These are phyloP conservation scores for Copsychus sechellarum DNA, from an alignment of 2,113 vertebrate genomes.

Conservation along the genomic window DNA sequence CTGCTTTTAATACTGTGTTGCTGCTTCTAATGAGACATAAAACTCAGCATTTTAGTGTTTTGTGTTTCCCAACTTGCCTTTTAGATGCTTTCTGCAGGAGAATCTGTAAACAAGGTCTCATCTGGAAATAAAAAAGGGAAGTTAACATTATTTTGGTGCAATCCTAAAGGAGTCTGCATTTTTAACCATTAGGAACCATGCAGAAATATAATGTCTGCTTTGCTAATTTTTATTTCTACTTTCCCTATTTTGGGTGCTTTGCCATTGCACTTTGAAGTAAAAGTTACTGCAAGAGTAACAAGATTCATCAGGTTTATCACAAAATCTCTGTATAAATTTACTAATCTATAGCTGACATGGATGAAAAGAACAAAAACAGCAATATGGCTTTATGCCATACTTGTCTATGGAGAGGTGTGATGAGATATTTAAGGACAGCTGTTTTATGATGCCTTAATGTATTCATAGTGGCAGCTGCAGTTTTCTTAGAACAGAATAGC, in stretches of 20 bases:
- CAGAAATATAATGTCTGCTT: not conserved
- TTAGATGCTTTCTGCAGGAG: not conserved
- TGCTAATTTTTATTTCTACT: not conserved
- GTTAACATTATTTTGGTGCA: not conserved
- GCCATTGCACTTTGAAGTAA: not conserved
- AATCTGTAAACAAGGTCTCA: not conserved
- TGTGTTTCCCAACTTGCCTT: not conserved
- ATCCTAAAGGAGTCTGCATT: not conserved
- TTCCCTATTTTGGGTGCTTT: not conserved
- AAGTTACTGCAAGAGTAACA: not conserved
- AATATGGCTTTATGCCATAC: not conserved
- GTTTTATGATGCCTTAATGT: not conserved
- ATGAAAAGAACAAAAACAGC: not conserved
- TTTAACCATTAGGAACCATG: not conserved
- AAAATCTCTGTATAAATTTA: not conserved
- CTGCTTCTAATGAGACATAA: not conserved
- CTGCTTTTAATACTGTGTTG: not conserved
- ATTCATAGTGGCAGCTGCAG: not conserved
- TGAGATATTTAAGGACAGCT: not conserved
- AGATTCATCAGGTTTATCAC: not conserved
- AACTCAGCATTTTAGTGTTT: not conserved
- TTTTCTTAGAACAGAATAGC: not conserved
- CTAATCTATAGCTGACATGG: not conserved
- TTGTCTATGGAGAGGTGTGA: not conserved
- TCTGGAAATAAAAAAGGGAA: not conserved